phyloP scores from a whole-genome alignment of 2,113 vertebrate species.

The Bucco capensis region DNA sequence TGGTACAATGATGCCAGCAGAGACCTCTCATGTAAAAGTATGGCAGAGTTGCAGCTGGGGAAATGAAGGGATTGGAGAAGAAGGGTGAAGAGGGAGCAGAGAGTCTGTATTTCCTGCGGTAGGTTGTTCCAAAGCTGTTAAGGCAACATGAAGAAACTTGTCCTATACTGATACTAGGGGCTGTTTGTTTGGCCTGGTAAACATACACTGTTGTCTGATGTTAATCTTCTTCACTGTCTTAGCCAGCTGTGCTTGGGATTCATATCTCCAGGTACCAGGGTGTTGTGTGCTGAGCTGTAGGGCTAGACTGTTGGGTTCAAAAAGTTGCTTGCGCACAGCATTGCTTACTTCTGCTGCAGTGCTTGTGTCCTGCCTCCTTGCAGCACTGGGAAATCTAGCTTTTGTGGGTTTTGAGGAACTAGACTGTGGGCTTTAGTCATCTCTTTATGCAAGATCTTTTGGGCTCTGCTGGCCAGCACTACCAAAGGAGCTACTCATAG shows the following conservation, averaged over 20 bases:
- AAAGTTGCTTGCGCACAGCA: background rate
- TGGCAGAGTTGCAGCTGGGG: background rate
- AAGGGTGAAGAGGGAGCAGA: background rate
- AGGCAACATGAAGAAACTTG: background rate
- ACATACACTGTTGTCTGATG: background rate
- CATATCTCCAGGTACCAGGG: background rate
- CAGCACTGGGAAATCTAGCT: background rate
- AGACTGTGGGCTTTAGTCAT: background rate
- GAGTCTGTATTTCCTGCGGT: background rate
- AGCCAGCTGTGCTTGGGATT: background rate
- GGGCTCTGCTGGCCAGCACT: background rate
- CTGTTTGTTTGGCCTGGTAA: background rate
- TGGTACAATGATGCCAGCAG: background rate
- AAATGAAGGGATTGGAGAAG: background rate
- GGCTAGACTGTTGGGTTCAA: background rate
- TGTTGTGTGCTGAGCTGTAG: background rate
- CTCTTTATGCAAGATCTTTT: background rate
- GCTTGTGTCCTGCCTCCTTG: background rate
- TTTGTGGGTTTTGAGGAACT: background rate
- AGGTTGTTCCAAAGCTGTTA: background rate
- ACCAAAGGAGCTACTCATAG: background rate
- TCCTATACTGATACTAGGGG: background rate
- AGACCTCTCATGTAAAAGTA: background rate
- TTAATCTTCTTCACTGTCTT: background rate
- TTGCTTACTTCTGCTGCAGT: background rate